Base-by-base conservation (phyloP, 2,113 vertebrate genomes). In the Sceloporus tristichus region DNA sequence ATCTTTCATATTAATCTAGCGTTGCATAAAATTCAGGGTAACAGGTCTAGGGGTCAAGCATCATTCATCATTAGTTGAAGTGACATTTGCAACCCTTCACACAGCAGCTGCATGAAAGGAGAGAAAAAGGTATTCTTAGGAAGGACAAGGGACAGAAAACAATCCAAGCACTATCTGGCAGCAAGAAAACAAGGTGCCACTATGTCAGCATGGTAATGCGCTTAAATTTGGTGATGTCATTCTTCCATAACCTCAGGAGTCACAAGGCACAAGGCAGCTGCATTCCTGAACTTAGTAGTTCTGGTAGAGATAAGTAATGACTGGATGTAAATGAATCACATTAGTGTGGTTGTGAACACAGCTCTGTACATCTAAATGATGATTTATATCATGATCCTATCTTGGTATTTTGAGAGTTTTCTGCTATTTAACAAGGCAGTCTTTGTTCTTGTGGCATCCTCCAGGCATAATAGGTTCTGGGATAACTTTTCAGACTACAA, bases 41-140 rank as follows among this genome's bases (percentile, higher is more conserved):
- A 95, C 95, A 94, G 96, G 93, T 97, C 96, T 94, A 90, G 96
- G 96, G 98, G 98, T 98, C 98, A 98, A 98, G 97, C 96, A 97
- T 97, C 98, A 99, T 99, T 98, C 98, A 99, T 99, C 98, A 99
- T 97, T 97, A 97, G 96, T 96, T 97, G 97, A 98, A 98, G 98
- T 98, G 98, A 98, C 98, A 98, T 98, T 98, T 98, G 97, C 98
- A 97, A 97, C 97, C 97, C 97, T 98, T 97, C 97, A 96, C 97
- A 97, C 94, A 93, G 96, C 97, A 98, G 98, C 98, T 99, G 98
- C 95, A 94, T 94, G 96, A 95, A 97, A 97, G 93, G 90, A 85
- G 85, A 91, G 95, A 95, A 94, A 96, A 97, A 97, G 98, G 97
- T 98, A 98, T 98, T 98, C 97, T 98, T 97, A 95, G 91, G 93